Percentiles rank a stretch among this genome's conserved stretches.
Evolutionary conservation across 2,113 vertebrate genomes (phyloP).

Genomic region (Saimiri boliviensis): DNA sequence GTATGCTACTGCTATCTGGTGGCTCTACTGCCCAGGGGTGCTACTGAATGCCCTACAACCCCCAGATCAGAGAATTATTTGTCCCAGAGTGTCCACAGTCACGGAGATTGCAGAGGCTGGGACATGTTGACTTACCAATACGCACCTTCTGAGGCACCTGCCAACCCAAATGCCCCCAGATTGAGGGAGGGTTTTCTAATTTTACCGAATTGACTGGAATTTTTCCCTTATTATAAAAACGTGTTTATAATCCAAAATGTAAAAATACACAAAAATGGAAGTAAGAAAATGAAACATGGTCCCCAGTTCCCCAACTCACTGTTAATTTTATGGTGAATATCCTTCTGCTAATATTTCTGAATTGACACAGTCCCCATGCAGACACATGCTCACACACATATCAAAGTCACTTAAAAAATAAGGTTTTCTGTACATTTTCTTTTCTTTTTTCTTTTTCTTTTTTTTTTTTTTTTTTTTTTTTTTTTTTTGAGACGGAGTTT

Average conservation of each 20-base stretch:
- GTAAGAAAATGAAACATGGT: neutral
- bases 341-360: neutral
- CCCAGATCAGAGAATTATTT: neutral
- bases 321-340: neutral
- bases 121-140: rapidly evolving
- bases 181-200: neutral
- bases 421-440: neutral
- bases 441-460: too few relatives aligned
- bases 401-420: neutral
- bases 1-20: neutral
- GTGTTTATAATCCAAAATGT: neutral
- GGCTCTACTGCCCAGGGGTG: neutral
- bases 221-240: neutral
- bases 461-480: too few relatives aligned
- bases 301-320: neutral
- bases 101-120: too few relatives aligned
- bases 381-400: neutral
- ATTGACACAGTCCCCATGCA: rapidly evolving
- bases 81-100: rapidly evolving
- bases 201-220: neutral
- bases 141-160: neutral
- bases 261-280: neutral
- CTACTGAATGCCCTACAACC: rapidly evolving
- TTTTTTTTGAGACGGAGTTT: too few relatives aligned
- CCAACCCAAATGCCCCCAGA: too few relatives aligned